Base-by-base conservation (phyloP, 2,888 invertebrate genomes). In the Hypomecis punctinalis region DNA sequence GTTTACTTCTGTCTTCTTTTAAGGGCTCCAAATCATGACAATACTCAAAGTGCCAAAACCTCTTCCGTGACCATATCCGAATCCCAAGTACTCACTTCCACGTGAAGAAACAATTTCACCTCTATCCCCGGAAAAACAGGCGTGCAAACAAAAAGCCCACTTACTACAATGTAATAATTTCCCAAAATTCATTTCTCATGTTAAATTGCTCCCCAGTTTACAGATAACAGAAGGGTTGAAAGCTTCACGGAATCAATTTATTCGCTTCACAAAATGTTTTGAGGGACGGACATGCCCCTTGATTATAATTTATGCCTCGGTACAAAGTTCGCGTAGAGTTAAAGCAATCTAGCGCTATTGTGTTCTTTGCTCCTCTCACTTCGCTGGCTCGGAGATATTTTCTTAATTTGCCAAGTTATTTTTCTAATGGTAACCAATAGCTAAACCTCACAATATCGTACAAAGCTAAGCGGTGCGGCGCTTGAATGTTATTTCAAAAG, bases 241-340 rank as follows among this genome's bases (percentile, higher is more conserved):
- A 59, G 58, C 58, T 63, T 59, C 55, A 49, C 59, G 48, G 59
- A 55, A 63, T 59, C 63, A 59, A 63, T 63, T 63, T 59, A 48
- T 63, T 63, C 63, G 59, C 59, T 63, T 51, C 59, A 63, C 58
- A 63, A 58, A 66, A 65, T 67, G 65, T 65, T 69, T 67, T 65
- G 61, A 67, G 63, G 62, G 62, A 60, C 54, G 59, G 53, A 52
- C 49, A 51, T 63, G 52, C 60, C 63, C 59, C 63, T 67, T 61
- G 67, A 61, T 61, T 64, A 67, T 69, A 67, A 67, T 67, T 69
- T 67, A 67, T 63, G 63, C 66, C 53, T 40, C 13, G 54, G 45
- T 63, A 65, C 51, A 66, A 67, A 69, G 63, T 69, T 69, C 45
- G 42, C 33, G 39, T 43, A 43, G 42, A 46, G 42, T n/a, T 46